Evolutionary conservation across 2,888 invertebrate genomes (phyloP).

Genomic region (Orchesellides sinensis): DNA sequence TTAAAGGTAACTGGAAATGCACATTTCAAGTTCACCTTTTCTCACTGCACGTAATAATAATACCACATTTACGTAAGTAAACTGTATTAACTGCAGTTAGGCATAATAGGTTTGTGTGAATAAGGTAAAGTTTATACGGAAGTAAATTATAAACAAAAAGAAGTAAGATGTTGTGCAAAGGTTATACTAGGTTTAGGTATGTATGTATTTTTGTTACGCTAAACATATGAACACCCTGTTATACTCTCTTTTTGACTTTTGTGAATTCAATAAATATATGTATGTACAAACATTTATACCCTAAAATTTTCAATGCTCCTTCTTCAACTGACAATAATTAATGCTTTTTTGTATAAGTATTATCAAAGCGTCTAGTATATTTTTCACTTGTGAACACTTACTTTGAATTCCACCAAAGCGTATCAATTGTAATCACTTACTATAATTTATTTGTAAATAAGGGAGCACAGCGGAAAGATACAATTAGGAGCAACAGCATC

Average conservation of each 20-base stretch:
- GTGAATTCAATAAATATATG: too few species aligned
- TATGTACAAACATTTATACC: too few species aligned
- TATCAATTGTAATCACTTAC: not conserved
- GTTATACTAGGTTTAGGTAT: not conserved
- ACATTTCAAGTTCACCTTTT: not conserved
- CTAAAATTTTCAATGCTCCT: too few species aligned
- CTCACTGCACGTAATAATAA: not conserved
- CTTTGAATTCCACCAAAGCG: not conserved
- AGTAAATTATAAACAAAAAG: not conserved
- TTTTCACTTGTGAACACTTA: not conserved
- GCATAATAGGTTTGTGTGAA: not conserved
- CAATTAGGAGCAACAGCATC: not conserved
- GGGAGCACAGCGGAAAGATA: not conserved
- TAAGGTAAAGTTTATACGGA: too few species aligned
- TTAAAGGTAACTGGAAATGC: constrained; percentile 13
- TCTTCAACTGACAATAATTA: too few species aligned
- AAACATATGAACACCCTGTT: too few species aligned
- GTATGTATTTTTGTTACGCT: not conserved
- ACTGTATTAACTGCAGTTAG: not conserved
- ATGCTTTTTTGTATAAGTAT: not conserved
- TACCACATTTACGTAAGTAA: not conserved
- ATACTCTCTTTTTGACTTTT: too few species aligned
- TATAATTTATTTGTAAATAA: not conserved
- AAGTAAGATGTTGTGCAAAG: too few species aligned
- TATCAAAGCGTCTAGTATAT: too few species aligned